Evolutionary conservation across 2,797 vertebrate species (phyloP).

Genomic region (Hirundo rustica): DNA sequence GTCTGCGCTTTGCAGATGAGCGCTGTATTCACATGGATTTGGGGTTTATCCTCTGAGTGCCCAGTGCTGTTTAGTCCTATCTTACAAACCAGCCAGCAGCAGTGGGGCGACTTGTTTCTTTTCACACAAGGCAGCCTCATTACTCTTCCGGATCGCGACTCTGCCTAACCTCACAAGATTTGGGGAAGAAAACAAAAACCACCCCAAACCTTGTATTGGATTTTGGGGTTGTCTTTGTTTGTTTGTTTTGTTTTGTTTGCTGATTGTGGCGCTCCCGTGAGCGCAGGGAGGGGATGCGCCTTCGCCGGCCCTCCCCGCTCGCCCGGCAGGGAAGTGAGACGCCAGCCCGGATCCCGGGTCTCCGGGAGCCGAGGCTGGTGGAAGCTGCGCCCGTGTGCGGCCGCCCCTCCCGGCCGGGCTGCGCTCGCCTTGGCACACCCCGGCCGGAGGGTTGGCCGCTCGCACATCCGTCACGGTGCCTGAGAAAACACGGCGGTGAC

Average conservation of each 20-base stretch:
- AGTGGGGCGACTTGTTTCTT: not conserved
- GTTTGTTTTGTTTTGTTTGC: not conserved
- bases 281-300: not conserved
- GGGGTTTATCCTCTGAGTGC: not conserved
- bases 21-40: not conserved
- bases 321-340: not conserved
- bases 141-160: not conserved
- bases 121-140: not conserved
- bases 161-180: not conserved
- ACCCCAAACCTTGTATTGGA: not conserved
- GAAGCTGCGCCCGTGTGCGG: not conserved
- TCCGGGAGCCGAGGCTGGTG: fast-evolving
- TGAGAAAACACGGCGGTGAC: not conserved
- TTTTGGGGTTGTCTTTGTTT: not conserved
- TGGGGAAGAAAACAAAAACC: not conserved
- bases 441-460: not conserved
- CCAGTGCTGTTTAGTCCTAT: not conserved
- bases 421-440: not conserved
- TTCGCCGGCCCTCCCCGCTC: fast-evolving
- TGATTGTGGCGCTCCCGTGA: not conserved
- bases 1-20: not conserved
- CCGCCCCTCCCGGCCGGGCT: not conserved
- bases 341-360: fast-evolving
- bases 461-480: not conserved
- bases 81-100: not conserved